Percentiles rank a stretch among this genome's conserved stretches.
Evolutionary conservation across 2,797 vertebrate genomes (phyloP).

Genomic region (Australoheros facetus): DNA sequence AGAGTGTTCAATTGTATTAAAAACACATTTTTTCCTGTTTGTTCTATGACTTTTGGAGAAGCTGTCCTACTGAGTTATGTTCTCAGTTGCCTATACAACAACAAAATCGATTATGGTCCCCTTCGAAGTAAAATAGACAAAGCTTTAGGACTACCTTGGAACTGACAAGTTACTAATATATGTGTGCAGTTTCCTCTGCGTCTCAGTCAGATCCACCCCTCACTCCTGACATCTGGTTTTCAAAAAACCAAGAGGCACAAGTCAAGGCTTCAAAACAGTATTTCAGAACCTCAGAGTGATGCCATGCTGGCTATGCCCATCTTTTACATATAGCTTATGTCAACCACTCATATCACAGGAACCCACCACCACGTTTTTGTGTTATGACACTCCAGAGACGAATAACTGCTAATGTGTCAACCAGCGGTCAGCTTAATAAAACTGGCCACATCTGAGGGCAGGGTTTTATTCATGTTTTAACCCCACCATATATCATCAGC

Average conservation of each 20-base stretch:
- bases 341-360: not conserved
- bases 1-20: not conserved
- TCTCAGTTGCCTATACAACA: not conserved
- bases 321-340: not conserved
- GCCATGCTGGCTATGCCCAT: not conserved
- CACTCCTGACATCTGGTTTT: not conserved
- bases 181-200: not conserved
- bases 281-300: not conserved
- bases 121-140: not conserved
- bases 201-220: not conserved
- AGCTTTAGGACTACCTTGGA: not conserved
- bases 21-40: too few species aligned
- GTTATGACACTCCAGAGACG: conserved; percentile 38
- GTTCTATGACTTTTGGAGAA: not conserved
- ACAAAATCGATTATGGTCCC: not conserved
- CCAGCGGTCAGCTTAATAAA: conserved; percentile 29
- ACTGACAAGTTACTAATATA: not conserved
- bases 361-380: not conserved
- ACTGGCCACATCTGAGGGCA: conserved; percentile 18
- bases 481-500: conserved; percentile 34
- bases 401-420: conserved; percentile 32
- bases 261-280: not conserved
- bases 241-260: not conserved
- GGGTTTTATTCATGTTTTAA: conserved; percentile 12
- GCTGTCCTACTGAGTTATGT: not conserved